A percentile compares a stretch with the other conserved stretches of the same genome.
phyloP scores from a whole-genome alignment of 1,140 invertebrate species.

The Anastrepha ludens region DNA sequence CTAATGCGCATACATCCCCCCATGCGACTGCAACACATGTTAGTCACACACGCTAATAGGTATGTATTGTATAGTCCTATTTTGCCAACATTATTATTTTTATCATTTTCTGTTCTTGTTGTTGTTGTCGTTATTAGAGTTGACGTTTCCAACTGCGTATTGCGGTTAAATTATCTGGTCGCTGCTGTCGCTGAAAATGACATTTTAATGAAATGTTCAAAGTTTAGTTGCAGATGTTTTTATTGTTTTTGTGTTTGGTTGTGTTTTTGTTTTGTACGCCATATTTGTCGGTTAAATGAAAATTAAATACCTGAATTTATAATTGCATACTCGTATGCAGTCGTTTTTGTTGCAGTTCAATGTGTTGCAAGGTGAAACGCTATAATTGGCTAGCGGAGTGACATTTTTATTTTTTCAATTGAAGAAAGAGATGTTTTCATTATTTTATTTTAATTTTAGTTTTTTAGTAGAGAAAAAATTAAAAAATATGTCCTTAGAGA shows the following conservation, averaged over 20 bases:
- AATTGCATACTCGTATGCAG: constrained; percentile 19
- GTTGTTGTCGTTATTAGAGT: constrained; percentile 15
- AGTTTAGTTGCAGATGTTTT: constrained; percentile 50
- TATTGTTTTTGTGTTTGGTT: not conserved
- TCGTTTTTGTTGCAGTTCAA: not conserved
- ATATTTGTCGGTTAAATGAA: constrained; percentile 48
- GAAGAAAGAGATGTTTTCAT: not conserved
- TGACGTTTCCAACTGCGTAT: constrained; percentile 34
- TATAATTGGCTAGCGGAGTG: constrained; percentile 47
- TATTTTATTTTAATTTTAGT: too few species aligned
- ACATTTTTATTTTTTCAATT: constrained; percentile 11
- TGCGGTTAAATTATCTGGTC: constrained; percentile 50
- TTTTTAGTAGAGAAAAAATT: too few species aligned
- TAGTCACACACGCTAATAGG: not conserved
- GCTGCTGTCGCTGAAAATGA: constrained; percentile 52
- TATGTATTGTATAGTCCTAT: not conserved
- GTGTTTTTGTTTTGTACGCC: constrained; percentile 22
- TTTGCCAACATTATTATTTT: constrained; percentile 16
- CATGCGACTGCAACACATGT: not conserved
- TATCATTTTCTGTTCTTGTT: not conserved
- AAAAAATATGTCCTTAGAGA: too few species aligned
- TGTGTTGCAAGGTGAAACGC: constrained; percentile 42
- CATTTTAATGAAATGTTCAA: constrained; percentile 53
- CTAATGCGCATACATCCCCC: not conserved
- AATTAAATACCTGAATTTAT: constrained; percentile 46